Percentiles rank a stretch among this genome's conserved stretches.
phyloP scores from a whole-genome alignment of 2,797 vertebrate species.

The Gymnoscopelus braueri region DNA sequence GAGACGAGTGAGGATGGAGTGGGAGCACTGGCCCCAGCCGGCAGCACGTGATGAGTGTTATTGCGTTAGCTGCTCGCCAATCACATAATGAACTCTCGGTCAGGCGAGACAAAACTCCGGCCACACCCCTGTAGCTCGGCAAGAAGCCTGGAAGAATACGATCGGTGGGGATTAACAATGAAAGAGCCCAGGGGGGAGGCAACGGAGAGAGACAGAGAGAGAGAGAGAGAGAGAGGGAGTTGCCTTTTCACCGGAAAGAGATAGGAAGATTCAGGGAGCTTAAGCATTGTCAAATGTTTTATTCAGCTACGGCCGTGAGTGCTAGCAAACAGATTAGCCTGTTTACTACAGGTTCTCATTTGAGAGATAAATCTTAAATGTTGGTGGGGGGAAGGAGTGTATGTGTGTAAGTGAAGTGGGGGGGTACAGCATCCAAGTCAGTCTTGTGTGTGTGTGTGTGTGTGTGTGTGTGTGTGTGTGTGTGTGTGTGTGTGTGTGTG shows the following conservation, averaged over 20 bases:
- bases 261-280: constrained; percentile 83
- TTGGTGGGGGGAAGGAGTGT: constrained; percentile 83
- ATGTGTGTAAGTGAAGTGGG: constrained; percentile 41
- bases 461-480: too few species aligned
- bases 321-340: constrained; percentile 90
- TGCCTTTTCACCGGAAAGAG: constrained; percentile 81
- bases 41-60: constrained; percentile 74
- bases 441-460: constrained; percentile 32
- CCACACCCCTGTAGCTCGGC: constrained; percentile 73
- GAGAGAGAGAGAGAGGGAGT: constrained; percentile 46
- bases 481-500: too few species aligned
- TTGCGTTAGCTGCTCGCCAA: constrained; percentile 78
- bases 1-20: constrained; percentile 62
- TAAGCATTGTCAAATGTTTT: constrained; percentile 89
- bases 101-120: constrained; percentile 70
- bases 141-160: constrained; percentile 73
- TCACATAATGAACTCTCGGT: constrained; percentile 77
- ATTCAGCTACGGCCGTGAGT: constrained; percentile 87
- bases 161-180: constrained; percentile 80
- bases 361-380: constrained; percentile 90
- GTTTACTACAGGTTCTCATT: constrained; percentile 89
- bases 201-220: constrained; percentile 46
- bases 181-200: constrained; percentile 76
- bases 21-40: constrained; percentile 62
- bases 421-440: constrained; percentile 64